phyloP scores from a whole-genome alignment of 2,888 invertebrate genomes.

The Micropterix aruncella region DNA sequence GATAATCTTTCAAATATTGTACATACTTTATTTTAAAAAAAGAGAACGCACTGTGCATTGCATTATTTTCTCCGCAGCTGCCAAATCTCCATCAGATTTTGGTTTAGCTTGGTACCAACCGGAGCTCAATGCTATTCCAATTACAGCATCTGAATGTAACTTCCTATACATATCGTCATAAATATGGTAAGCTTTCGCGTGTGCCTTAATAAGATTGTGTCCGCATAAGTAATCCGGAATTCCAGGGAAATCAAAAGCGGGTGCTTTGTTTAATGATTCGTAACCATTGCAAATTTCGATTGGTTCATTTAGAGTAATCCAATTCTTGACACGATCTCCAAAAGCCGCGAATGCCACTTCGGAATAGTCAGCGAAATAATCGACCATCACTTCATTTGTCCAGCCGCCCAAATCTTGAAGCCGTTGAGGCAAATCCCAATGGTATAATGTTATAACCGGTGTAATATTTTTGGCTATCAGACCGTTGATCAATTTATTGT shows the following conservation, averaged over 20 bases:
- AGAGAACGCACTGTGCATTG: too few species aligned
- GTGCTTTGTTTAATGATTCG: background rate
- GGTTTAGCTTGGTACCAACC: too few species aligned
- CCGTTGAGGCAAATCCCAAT: background rate
- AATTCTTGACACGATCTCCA: background rate
- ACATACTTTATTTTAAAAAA: too few species aligned
- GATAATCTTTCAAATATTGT: too few species aligned
- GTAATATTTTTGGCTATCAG: background rate
- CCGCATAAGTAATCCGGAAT: background rate
- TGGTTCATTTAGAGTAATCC: background rate
- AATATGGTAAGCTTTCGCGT: background rate
- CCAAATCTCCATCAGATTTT: too few species aligned
- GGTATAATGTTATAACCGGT: background rate
- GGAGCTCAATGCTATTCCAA: too few species aligned
- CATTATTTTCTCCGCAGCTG: too few species aligned
- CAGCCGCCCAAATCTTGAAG: background rate
- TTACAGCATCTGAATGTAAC: background rate
- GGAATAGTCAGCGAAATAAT: background rate
- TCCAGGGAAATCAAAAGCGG: background rate
- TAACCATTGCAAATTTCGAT: background rate
- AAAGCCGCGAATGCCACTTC: background rate
- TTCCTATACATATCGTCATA: background rate
- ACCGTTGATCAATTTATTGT: background rate
- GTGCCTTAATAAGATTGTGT: background rate
- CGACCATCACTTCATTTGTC: background rate